Percentiles rank a stretch among this genome's conserved stretches.
Conservation (phyloP, 2,797 vertebrate species). For the Agapornis canus region DNA sequence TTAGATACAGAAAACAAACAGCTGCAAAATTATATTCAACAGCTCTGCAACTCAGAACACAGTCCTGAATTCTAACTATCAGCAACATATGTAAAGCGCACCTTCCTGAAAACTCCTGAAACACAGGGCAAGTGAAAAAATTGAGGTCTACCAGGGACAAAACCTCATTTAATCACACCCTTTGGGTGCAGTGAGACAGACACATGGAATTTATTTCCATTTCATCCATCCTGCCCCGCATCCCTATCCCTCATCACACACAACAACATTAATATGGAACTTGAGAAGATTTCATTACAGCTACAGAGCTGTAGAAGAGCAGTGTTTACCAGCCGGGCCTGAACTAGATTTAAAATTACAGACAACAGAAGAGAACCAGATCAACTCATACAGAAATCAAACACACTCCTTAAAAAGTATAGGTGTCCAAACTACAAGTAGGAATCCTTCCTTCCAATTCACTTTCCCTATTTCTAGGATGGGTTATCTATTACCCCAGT, state of each 20-base stretch:
- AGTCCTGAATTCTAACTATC: neutral
- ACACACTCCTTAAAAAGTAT: neutral
- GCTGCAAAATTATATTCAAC: conserved; percentile 17
- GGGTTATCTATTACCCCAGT: neutral
- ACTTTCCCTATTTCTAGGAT: accelerated
- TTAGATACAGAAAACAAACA: conserved; percentile 26
- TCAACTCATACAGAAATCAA: neutral
- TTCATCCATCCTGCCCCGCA: neutral
- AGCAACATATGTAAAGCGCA: neutral
- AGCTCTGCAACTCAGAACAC: neutral
- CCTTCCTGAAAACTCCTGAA: neutral
- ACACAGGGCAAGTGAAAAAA: neutral
- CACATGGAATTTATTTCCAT: neutral
- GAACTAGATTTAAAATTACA: neutral
- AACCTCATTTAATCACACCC: neutral
- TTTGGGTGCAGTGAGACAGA: neutral
- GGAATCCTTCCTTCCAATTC: neutral
- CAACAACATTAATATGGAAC: accelerated
- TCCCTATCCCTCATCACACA: neutral
- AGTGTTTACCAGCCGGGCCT: neutral
- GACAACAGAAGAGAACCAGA: neutral
- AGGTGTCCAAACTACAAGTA: neutral
- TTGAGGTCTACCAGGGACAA: neutral
- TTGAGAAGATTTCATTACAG: neutral
- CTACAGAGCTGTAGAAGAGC: neutral